Conservation (phyloP, 1,140 invertebrate species). For the Bursaphelenchus mucronatus region DNA sequence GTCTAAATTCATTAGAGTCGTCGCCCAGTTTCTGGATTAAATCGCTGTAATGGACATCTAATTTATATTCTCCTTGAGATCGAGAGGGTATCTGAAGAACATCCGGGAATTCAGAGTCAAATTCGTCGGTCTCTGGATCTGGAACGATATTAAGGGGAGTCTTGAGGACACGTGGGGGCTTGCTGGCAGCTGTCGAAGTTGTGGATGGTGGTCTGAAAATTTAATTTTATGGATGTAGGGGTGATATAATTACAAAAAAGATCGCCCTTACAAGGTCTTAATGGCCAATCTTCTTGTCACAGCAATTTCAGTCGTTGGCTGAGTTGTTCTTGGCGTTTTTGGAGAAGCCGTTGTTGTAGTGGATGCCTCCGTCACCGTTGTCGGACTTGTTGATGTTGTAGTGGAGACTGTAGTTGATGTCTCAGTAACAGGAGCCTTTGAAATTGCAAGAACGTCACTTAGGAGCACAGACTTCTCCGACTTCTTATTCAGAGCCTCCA, state of each 20-base stretch:
- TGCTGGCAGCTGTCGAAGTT: no score
- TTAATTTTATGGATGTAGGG: neutral
- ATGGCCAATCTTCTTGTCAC: neutral
- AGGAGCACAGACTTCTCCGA: neutral
- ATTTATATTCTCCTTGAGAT: conserved; percentile 8
- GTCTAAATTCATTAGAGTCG: no score
- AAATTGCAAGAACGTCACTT: neutral
- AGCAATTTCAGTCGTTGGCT: neutral
- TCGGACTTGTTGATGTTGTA: neutral
- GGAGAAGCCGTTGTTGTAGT: conserved; percentile 10
- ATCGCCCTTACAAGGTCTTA: neutral
- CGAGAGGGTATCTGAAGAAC: no score
- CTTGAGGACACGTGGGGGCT: no score
- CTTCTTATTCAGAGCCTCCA: neutral
- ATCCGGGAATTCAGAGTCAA: no score
- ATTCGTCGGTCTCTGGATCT: no score
- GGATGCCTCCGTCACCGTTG: neutral
- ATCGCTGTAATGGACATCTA: conserved; percentile 18
- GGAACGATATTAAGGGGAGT: no score
- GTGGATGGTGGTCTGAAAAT: no score
- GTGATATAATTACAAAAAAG: neutral
- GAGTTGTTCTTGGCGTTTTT: neutral
- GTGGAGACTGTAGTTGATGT: neutral
- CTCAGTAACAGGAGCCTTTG: neutral
- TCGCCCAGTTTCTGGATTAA: neutral